Evolutionary conservation across 2,888 invertebrate genomes (phyloP).

Genomic region (Opisthograptis luteolata): DNA sequence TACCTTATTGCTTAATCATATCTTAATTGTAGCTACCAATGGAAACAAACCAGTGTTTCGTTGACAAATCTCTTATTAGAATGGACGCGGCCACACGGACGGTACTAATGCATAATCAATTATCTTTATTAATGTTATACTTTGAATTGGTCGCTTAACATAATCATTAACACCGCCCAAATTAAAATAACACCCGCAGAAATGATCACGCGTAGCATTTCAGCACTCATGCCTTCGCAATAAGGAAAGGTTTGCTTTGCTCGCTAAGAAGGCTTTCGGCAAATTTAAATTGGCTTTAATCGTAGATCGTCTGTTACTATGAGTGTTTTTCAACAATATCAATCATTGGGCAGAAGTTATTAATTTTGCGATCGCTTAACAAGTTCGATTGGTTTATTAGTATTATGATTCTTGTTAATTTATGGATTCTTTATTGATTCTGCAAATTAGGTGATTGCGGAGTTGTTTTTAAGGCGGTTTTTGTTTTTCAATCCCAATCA

Average conservation of each 20-base stretch:
- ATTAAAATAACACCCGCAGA: constrained; percentile 5
- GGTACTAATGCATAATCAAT: constrained; percentile 69
- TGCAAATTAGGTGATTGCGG: constrained; percentile 4
- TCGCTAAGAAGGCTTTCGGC: not conserved
- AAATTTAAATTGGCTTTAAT: constrained; percentile 5
- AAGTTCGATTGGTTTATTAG: constrained; percentile 21
- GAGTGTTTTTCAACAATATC: constrained; percentile 24
- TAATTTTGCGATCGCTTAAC: constrained; percentile 17
- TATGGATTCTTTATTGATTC: constrained; percentile 8
- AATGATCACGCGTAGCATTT: constrained; percentile 3
- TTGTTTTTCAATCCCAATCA: too few species aligned
- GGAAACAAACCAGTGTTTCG: constrained; percentile 56
- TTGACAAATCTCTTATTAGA: constrained; percentile 77
- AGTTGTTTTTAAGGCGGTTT: not conserved
- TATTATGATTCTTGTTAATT: constrained; percentile 11
- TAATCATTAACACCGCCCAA: constrained; percentile 41
- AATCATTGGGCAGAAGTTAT: constrained; percentile 27
- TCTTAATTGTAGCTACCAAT: constrained; percentile 38
- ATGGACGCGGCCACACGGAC: constrained; percentile 66
- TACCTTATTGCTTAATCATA: not conserved
- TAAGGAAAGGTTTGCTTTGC: constrained; percentile 6
- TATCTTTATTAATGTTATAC: constrained; percentile 62
- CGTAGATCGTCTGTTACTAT: constrained; percentile 19
- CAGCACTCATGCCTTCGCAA: constrained; percentile 11
- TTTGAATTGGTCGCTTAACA: constrained; percentile 60